These are phyloP conservation scores for Phrynocephalus versicolor DNA, from an alignment of 2,113 vertebrate species.

Conservation along the genomic window DNA sequence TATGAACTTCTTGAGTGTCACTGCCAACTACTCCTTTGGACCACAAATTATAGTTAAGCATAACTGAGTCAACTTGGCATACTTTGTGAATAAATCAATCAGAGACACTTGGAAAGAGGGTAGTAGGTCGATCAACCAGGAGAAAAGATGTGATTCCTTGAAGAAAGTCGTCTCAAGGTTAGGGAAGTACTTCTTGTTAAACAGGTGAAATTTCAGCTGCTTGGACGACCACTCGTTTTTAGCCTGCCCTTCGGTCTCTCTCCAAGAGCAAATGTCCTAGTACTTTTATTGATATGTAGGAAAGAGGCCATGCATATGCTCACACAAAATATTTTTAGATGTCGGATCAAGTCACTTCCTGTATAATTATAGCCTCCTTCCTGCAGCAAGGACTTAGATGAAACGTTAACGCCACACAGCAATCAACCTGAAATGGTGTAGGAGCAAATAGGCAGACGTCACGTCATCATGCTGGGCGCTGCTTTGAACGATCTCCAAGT, in stretches of 20 bases:
- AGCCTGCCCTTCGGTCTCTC: conserved; percentile 26
- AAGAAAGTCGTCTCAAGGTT: background rate
- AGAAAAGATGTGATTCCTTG: background rate
- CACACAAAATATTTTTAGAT: conserved; percentile 33
- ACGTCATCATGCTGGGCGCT: conserved; percentile 44
- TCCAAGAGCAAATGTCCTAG: background rate
- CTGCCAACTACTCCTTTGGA: background rate
- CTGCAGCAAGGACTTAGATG: conserved; percentile 48
- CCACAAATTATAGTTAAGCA: background rate
- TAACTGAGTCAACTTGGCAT: background rate
- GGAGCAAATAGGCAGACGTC: conserved; percentile 48
- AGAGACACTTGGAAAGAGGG: too few species aligned
- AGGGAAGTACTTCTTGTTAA: background rate
- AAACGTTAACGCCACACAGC: conserved; percentile 48
- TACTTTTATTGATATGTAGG: conserved; percentile 35
- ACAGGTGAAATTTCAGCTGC: background rate
- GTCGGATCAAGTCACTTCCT: conserved; percentile 46
- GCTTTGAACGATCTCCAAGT: conserved; percentile 50
- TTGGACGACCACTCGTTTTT: background rate
- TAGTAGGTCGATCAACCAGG: background rate
- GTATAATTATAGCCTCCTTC: conserved; percentile 43
- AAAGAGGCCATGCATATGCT: conserved; percentile 13
- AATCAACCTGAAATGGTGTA: conserved; percentile 57
- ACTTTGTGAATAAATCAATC: background rate
- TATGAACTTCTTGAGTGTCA: too few species aligned